A percentile compares a stretch with the other conserved stretches of the same genome.
phyloP scores from a whole-genome alignment of 2,888 invertebrate species.

The Antitype chi region DNA sequence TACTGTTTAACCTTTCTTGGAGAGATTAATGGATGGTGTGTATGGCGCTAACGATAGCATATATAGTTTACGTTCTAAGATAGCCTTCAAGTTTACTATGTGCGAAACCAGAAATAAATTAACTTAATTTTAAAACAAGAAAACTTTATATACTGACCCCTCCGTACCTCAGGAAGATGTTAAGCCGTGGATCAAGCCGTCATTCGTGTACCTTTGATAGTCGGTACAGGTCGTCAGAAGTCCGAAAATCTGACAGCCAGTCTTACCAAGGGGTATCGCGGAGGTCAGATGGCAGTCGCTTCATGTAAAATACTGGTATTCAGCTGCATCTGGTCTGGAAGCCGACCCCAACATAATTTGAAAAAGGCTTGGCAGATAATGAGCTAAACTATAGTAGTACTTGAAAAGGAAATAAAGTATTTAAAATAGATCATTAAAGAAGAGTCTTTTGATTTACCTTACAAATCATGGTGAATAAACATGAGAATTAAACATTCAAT shows the following conservation, averaged over 20 bases:
- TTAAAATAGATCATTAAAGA: background rate
- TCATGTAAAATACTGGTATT: too few species aligned
- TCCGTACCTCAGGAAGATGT: too few species aligned
- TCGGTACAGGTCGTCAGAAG: too few species aligned
- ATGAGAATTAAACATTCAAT: constrained; percentile 13
- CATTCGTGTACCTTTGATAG: too few species aligned
- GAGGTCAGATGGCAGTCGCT: too few species aligned
- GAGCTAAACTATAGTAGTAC: background rate
- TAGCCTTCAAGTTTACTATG: constrained; percentile 5
- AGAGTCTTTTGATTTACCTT: background rate
- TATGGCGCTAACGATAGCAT: constrained; percentile 19
- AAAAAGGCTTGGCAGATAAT: too few species aligned
- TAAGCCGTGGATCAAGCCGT: too few species aligned
- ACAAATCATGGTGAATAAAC: constrained; percentile 7
- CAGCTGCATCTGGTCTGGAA: too few species aligned
- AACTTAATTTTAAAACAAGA: background rate
- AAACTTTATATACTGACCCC: too few species aligned
- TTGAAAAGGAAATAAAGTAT: background rate
- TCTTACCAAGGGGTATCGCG: too few species aligned
- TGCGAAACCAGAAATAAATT: background rate
- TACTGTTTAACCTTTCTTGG: constrained; percentile 57
- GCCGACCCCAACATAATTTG: too few species aligned
- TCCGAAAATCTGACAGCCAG: too few species aligned
- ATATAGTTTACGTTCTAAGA: constrained; percentile 20
- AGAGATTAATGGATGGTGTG: constrained; percentile 47